Base-by-base conservation (phyloP, 2,113 vertebrate genomes). In the Gasterosteus aculeatus region DNA sequence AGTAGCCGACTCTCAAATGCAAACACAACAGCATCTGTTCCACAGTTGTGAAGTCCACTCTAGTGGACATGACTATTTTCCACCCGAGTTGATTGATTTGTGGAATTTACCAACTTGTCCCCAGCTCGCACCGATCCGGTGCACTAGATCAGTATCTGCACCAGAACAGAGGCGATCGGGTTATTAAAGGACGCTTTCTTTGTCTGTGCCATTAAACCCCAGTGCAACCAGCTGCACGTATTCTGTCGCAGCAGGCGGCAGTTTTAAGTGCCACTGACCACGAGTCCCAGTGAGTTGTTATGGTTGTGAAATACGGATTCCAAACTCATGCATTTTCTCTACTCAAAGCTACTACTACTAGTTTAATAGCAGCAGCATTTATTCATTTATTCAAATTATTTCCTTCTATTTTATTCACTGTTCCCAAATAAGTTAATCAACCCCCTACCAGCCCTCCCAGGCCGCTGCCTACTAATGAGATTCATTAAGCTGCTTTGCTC, bases 391-490 rank as follows among this genome's bases (percentile, higher is more conserved):
- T 58, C 3, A 38, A 38, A 38, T 9, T 9, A 33, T 31, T 58
- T 47, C 46, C 15, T 18, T 47, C 46, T 46, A 18, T 47, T 47
- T 26, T 4, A 15, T 59, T 38, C 16, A 38, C 18, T 59, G 33
- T 59, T 59, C 47, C 29, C 14, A 53, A 60, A 67, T 67, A 60
- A 54, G 14, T 15, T 39, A 26, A 60, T 44, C 22, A 22, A 29
- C 47, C 18, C 60, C 7, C 49, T 41, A 39, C 35, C 12, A 11
- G 33, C n/a, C 58, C 7, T 38, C 35, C n/a, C n/a, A 58, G 31
- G 46, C 62, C 19, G 1, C 80, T 54, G 75, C 81, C 76, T 64
- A 59, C 77, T 68, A 35, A 57, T 16, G n/a, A 3, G 60, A 60
- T 70, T 65, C 42, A 74, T 67, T 41, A 41, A 16, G 31, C 54